A percentile compares a stretch with the other conserved stretches of the same genome.
Conservation (phyloP, 2,113 vertebrate species). For the Lepus europaeus region DNA sequence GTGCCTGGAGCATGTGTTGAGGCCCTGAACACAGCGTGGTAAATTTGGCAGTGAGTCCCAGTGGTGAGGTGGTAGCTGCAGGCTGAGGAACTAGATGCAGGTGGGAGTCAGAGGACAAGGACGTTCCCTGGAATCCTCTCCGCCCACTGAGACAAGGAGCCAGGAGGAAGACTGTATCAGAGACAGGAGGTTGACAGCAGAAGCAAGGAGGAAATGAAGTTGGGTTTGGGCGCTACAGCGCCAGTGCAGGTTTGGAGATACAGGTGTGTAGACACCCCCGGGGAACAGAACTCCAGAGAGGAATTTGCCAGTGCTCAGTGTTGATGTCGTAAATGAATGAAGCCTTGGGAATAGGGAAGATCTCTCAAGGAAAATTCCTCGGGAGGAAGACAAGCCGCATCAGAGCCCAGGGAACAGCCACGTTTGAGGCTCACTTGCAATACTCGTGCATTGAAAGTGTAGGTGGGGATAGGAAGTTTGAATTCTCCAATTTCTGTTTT, state of each 20-base stretch:
- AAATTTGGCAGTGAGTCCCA: not conserved
- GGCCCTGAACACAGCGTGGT: not conserved
- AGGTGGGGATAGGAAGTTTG: not conserved
- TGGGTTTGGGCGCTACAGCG: not conserved
- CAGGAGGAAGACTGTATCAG: not conserved
- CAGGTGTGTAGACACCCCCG: not conserved
- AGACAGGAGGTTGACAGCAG: not conserved
- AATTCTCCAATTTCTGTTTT: not conserved
- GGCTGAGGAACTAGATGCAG: not conserved
- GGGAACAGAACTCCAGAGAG: not conserved
- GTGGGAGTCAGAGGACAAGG: not conserved
- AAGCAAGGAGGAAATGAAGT: not conserved
- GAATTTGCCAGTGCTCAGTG: not conserved
- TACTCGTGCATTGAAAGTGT: not conserved
- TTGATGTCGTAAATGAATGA: not conserved
- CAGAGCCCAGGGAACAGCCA: not conserved
- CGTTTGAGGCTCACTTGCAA: not conserved
- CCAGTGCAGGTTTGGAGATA: not conserved
- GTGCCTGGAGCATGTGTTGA: not conserved
- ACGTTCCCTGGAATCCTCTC: not conserved
- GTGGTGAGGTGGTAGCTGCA: not conserved
- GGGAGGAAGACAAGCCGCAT: not conserved
- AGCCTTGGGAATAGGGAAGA: not conserved
- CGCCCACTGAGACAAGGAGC: not conserved
- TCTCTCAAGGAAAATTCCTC: not conserved